Percentiles rank a stretch among this genome's conserved stretches.
Conservation (phyloP, 2,113 vertebrate species). For the Tamias sibiricus region DNA sequence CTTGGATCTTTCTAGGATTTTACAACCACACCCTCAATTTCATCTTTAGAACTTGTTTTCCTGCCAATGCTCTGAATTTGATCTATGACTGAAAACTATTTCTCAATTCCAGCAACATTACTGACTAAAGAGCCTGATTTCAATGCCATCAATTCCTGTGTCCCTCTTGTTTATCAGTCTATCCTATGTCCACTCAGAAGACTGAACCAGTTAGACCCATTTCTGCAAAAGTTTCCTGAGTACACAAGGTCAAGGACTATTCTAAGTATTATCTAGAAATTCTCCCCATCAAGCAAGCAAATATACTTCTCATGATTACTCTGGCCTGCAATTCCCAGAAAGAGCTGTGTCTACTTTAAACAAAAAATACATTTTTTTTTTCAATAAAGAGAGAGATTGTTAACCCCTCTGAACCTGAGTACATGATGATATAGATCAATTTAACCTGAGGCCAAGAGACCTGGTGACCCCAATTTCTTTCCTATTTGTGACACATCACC, state of each 20-base stretch:
- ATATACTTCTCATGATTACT: neutral
- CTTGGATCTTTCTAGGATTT: neutral
- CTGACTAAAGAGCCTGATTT: conserved; percentile 34
- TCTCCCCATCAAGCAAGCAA: neutral
- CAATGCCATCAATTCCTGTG: neutral
- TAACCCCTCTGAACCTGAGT: neutral
- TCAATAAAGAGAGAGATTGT: neutral
- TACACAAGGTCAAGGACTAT: neutral
- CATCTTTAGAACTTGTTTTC: conserved; percentile 28
- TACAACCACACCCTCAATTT: neutral
- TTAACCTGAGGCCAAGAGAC: neutral
- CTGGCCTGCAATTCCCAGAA: neutral
- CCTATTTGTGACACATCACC: neutral
- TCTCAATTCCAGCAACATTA: conserved; percentile 31
- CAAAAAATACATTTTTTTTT: too few relatives aligned
- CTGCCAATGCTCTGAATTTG: neutral
- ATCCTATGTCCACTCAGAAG: neutral
- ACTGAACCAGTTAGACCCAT: neutral
- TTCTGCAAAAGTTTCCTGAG: neutral
- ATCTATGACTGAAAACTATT: conserved; percentile 29
- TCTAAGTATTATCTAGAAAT: neutral
- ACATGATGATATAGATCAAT: neutral
- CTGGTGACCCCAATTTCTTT: neutral
- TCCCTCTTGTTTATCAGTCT: neutral
- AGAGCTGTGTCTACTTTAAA: neutral